Evolutionary conservation across 2,113 vertebrate species (phyloP), one percentile per base, ranked within the genome.

Genomic region (Hydrolagus affinis): DNA sequence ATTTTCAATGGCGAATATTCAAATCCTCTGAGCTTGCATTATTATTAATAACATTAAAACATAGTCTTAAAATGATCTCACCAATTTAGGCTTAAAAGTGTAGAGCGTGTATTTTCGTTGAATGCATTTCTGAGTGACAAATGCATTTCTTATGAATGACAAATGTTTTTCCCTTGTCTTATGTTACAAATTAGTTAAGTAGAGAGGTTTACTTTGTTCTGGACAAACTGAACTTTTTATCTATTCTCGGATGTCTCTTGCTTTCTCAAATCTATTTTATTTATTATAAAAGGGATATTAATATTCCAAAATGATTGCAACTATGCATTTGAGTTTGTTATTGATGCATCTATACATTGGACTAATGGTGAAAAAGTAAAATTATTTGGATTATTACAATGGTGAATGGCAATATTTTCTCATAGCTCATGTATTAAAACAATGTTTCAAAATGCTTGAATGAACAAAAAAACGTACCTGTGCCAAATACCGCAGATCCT

Each of bases 321-420:
- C 56, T 12, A 9, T 62, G 11, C 3, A 80, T 17, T 25, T 17
- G 17, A 21, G 15, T 32, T 66, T 10, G 21, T 80, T 21, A 80
- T 21, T 62, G 32, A 25, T 17, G 1, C 19, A 59, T 17, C 25
- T 9, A 30, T 10, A 21, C 21, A 60, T 78, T 62, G 32, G 8
- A 66, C 15, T 62, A 68, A 66, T 25, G 19, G 25, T 74, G 12
- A 66, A 15, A 21, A 80, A 32, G 11, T 83, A 62, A n/a, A 78
- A 78, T 66, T 83, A 19, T 83, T 32, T 83, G 60, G 76, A 83
- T 32, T 83, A 15, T 83, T 83, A 66, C 25, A 32, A 30, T 59
- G 1, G 2, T 66, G 14, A 4, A 66, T 21, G 66, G 28, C 25
- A 83, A 68, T 21, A 30, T 32, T 2, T 78, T 83, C 78, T 66